Evolutionary conservation across 2,113 vertebrate species (phyloP), one percentile per base, ranked within the genome.

Genomic region (Notothenia rossii): DNA sequence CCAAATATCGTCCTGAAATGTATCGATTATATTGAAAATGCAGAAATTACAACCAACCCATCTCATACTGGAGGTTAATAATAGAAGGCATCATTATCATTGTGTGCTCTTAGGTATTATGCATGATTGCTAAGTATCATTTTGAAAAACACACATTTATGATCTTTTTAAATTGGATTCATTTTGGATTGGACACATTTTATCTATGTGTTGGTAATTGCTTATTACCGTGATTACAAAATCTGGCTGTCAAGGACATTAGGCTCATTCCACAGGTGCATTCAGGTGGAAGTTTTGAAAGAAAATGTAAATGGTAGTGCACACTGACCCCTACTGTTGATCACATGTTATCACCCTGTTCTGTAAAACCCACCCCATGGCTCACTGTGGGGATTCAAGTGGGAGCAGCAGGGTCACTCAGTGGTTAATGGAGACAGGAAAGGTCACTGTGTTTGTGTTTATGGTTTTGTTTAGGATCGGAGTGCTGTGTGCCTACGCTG

Each of bases 401-500:
- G 29, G 20, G n/a, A 65, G 58, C 69, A 54, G 56, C 77, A 63
- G 56, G 74, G 59, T 64, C 54, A 45, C 51, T 50, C 22, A 1
- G 18, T n/a, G 14, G 33, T 20, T 25, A 7, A 3, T 0, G n/a
- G 43, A 67, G 13, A 73, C 8, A 40, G 2, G 14, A 29, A 45
- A 55, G 48, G 43, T 88, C 49, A 73, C 56, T 6, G 11, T 43
- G 36, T 40, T 63, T 3, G 20, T 82, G 18, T 76, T 17, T 71
- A 29, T 66, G 18, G 0, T 78, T 29, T 25, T 81, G 20, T 76
- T 51, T 58, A 99, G 98, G 75, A 77, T 97, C 4, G 98, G 98
- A 7, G 95, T 98, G 2, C 82, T 97, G 79, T 98, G 92, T 83
- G 96, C 97, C 0, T 98, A 98, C 17, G 93, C 93, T 58, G 96